Conservation (phyloP, 1,140 invertebrate genomes). For the Sminthurides bifidus region DNA sequence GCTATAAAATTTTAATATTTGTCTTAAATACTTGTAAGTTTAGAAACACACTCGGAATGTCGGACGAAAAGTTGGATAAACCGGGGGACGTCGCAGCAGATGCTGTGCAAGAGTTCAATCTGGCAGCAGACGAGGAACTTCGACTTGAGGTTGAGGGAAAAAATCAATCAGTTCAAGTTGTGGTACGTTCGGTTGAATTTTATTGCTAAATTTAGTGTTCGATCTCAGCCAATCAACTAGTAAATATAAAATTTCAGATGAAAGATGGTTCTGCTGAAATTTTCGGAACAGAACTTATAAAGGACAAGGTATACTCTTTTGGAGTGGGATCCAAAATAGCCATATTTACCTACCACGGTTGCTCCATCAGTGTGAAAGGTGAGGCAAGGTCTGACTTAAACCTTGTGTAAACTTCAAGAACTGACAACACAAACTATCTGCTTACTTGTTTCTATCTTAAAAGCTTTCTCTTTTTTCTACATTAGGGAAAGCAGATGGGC, state of each 20-base stretch:
- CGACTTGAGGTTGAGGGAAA: constrained; percentile 86
- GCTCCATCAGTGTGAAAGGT: constrained; percentile 58
- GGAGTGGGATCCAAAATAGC: constrained; percentile 82
- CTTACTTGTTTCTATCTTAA: neutral
- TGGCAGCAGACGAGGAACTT: constrained; percentile 79
- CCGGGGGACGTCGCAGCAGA: neutral
- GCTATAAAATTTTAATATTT: too few relatives aligned
- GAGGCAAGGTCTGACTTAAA: neutral
- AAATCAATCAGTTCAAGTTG: constrained; percentile 68
- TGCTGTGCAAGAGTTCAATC: constrained; percentile 57
- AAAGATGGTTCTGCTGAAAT: constrained; percentile 85
- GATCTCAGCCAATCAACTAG: neutral
- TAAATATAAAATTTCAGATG: constrained; percentile 43
- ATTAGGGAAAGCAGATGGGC: constrained; percentile 79
- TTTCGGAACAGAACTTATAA: constrained; percentile 92
- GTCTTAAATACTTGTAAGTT: too few relatives aligned
- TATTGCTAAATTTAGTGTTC: neutral
- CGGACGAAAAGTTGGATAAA: constrained; percentile 15
- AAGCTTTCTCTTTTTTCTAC: constrained; percentile 47
- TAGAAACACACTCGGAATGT: constrained; percentile 1
- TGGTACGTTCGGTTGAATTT: constrained; percentile 44
- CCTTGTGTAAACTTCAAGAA: neutral
- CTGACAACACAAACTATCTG: constrained; percentile 65
- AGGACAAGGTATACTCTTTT: constrained; percentile 86
- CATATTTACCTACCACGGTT: constrained; percentile 92